These are phyloP conservation scores for Xanthorhoe spadicearia DNA, from an alignment of 2,888 invertebrate genomes.

Conservation along the genomic window DNA sequence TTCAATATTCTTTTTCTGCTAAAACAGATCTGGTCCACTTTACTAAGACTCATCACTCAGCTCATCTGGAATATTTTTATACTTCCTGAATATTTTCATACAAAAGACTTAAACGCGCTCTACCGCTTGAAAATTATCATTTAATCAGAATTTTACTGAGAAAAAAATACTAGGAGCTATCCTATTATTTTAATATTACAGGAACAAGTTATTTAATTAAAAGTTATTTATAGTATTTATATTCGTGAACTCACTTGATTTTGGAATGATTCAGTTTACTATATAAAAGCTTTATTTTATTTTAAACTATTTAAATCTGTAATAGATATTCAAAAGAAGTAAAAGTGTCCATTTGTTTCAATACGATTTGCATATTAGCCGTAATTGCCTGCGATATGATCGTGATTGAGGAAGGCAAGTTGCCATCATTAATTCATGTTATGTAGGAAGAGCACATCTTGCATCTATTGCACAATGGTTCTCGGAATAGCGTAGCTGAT, in stretches of 20 bases:
- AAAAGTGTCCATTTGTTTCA: not conserved
- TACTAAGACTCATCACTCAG: too few relatives aligned
- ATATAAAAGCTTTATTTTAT: too few relatives aligned
- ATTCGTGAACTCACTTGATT: too few relatives aligned
- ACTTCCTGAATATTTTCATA: slow-evolving; percentile 2
- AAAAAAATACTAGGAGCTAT: too few relatives aligned
- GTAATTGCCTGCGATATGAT: slow-evolving; percentile 36
- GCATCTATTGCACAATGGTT: slow-evolving; percentile 42
- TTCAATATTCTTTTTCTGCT: too few relatives aligned
- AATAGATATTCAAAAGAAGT: slow-evolving; percentile 2
- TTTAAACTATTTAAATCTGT: not conserved
- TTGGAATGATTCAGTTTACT: too few relatives aligned
- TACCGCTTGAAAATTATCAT: not conserved
- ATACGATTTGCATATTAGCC: slow-evolving; percentile 24
- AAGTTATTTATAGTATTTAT: too few relatives aligned
- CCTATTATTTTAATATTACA: too few relatives aligned
- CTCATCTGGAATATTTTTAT: not conserved
- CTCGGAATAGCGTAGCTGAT: slow-evolving; percentile 27
- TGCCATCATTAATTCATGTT: slow-evolving; percentile 40
- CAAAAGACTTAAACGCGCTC: slow-evolving; percentile 26
- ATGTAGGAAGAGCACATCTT: slow-evolving; percentile 41
- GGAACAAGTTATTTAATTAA: too few relatives aligned
- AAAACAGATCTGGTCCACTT: too few relatives aligned
- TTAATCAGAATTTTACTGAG: not conserved
- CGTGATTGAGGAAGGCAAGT: slow-evolving; percentile 39